Evolutionary conservation across 2,113 vertebrate genomes (phyloP).

Genomic region (Lagopus leucura): DNA sequence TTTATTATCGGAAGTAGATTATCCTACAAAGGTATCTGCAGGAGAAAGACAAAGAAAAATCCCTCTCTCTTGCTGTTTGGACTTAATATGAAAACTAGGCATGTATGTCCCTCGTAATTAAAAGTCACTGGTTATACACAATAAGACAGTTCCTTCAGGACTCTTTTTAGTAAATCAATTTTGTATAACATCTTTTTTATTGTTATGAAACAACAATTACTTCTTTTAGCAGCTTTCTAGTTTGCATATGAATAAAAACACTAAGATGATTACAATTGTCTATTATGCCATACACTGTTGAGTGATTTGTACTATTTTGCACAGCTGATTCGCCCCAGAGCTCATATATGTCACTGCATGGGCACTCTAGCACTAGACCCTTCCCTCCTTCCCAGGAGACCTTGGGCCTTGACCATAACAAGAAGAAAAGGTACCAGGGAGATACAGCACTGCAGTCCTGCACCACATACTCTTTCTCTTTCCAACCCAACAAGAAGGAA

Average conservation of each 20-base stretch:
- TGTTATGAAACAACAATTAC: slow-evolving; percentile 3
- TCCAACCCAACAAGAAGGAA: background rate
- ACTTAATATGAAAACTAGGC: background rate
- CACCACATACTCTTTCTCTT: rapidly evolving
- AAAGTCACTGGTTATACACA: background rate
- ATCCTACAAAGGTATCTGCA: background rate
- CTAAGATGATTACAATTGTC: background rate
- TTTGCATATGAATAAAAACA: background rate
- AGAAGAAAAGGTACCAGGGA: background rate
- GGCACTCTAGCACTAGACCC: background rate
- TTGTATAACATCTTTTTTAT: background rate
- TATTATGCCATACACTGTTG: background rate
- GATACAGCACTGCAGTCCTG: background rate
- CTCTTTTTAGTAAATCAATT: background rate
- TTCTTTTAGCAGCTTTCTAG: background rate
- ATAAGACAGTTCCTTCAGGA: background rate
- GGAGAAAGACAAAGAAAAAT: background rate
- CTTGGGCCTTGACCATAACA: rapidly evolving
- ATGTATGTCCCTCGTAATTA: background rate
- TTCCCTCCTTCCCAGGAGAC: background rate
- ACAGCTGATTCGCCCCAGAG: background rate
- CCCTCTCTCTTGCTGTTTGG: background rate
- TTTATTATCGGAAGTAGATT: slow-evolving; percentile 33
- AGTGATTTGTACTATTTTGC: background rate
- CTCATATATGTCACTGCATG: background rate